Evolutionary conservation across 2,797 vertebrate species (phyloP).

Genomic region (Clarias pachynema): DNA sequence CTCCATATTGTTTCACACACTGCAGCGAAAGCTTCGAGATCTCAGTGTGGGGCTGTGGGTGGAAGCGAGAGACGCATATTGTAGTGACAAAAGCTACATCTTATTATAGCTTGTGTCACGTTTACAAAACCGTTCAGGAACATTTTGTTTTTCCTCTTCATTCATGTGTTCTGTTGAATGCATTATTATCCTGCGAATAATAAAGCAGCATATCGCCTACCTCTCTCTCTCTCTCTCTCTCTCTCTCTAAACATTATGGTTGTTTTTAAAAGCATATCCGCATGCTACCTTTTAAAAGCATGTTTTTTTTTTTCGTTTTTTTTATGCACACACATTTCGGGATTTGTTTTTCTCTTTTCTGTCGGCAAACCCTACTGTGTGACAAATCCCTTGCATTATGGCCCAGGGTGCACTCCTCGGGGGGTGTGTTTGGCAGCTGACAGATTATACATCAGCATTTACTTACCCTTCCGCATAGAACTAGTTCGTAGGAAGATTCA

Average conservation of each 20-base stretch:
- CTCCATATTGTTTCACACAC: not conserved
- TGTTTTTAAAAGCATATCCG: constrained; percentile 8
- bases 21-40: not conserved
- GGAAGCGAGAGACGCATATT: not conserved
- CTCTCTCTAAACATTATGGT: not conserved
- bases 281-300: not conserved
- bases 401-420: constrained; percentile 70
- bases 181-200: not conserved
- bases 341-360: constrained; percentile 25
- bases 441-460: constrained; percentile 75
- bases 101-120: not conserved
- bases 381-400: constrained; percentile 76
- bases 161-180: not conserved
- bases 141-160: constrained; percentile 16
- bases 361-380: constrained; percentile 66
- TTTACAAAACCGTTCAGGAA: constrained; percentile 3
- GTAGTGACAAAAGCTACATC: constrained; percentile 1
- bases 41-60: not conserved
- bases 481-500: constrained; percentile 72
- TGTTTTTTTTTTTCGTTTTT: not conserved
- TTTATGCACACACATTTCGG: constrained; percentile 55
- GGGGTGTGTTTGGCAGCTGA: constrained; percentile 71
- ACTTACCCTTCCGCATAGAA: constrained; percentile 73
- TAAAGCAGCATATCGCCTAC: not conserved
- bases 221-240: not conserved